Base-by-base conservation (phyloP, 2,113 vertebrate genomes). In the Nibea coibor region DNA sequence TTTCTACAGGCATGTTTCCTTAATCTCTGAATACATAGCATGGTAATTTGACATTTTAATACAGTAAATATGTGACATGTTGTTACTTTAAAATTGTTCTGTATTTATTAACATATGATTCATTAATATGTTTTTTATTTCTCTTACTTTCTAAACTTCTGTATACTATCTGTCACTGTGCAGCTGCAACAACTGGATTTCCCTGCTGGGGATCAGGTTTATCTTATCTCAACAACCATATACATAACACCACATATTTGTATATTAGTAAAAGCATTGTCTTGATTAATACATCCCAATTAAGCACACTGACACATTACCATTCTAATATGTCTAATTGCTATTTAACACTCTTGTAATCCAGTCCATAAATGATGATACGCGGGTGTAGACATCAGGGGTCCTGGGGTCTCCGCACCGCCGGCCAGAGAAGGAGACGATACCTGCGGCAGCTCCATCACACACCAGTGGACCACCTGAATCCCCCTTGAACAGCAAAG, bases 381-480 rank as follows among this genome's bases (percentile, higher is more conserved):
- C 39, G 0, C 88, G 56, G 5, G 89, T 94, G 78, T 94, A 96
- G 69, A 96, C 86, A 65, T 94, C 94, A 6, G 94, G 95, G 4
- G 79, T 70, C 12, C 45, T 78, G 56, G 88, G 85, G 69, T 95
- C 45, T 48, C 90, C 88, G 39, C 93, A 94, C 20, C 19, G 59
- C 2, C 0, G 19, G 0, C 68, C 70, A 11, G 73, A 82, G 62
- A 96, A 98, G 71, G 97, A 97, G n/a, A 97, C 94, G 0, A 98
- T 76, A 0, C 97, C 97, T 0, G 96, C 94, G 4, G 93, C 86
- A 19, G 90, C 64, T 0, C 92, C 90, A 0, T 90, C 81, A 78
- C 97, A 98, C 0, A 98, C 92, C 88, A 97, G 59, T 0, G 96
- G 96, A 0, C 97, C 97, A 0, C 97, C 97, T 0, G 97, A 98